Evolutionary conservation across 2,797 vertebrate species (phyloP), one percentile per base, ranked within the genome.

Genomic region (Cyprinodon diabolis): DNA sequence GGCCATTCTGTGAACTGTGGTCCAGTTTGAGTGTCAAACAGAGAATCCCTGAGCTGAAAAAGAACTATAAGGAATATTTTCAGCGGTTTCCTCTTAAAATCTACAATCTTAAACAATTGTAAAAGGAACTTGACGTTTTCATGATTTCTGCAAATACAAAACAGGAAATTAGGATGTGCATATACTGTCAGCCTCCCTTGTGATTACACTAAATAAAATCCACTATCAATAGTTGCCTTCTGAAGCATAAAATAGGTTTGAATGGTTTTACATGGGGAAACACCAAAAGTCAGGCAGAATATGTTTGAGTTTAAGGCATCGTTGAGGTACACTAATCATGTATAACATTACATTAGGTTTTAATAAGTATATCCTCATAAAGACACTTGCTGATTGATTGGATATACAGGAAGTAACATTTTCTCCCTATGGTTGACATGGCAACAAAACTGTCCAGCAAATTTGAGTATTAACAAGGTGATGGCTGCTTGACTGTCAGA

Each of bases 1-100:
- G 14, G 21, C 62, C 45, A 11, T 40, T 66, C 54, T 40, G 40
- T 70, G 51, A 69, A 63, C 49, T 70, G 14, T 66, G 43, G 23
- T 55, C 6, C 43, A 35, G 40, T 21, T 37, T 63, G 23, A 21
- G 51, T 21, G 17, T 63, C 40, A 49, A 47, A 52, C 58, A 21
- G 10, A 48, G 10, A 12, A 56, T 6, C 40, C 12, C 9, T 63
- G 21, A 63, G 37, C 4, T n/a, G 19, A 40, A 43, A n/a, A 35
- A 43, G 9, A 43, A 12, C 10, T n/a, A 5, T 62, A 40, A 63
- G 4, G 37, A 4, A 43, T 63, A 8, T 43, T 43, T 43, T 4
- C 19, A 6, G 5, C 6, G 17, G 17, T 40, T 43, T 62, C 4
- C 35, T 21, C 15, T 12, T 43, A 43, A 4, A 1, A 43, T 43